phyloP scores from a whole-genome alignment of 2,888 invertebrate genomes.

The Lepidochitona cinerea region DNA sequence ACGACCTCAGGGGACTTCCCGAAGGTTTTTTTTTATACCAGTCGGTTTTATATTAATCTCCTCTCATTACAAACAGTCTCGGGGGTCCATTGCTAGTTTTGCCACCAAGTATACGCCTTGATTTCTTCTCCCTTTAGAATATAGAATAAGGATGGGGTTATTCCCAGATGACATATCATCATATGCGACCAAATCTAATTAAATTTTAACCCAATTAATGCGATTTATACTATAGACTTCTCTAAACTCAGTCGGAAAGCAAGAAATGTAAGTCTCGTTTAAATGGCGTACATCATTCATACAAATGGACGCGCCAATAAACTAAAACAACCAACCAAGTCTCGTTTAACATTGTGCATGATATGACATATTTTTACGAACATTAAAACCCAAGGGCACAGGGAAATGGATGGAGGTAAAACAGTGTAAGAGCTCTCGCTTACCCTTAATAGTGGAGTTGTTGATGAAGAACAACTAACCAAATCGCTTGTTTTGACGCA shows the following conservation, averaged over 20 bases:
- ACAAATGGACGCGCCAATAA: not conserved
- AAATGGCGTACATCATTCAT: no score
- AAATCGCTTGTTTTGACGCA: no score
- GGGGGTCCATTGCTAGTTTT: not conserved
- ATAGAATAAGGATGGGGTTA: not conserved
- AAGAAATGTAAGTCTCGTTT: not conserved
- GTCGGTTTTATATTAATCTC: not conserved
- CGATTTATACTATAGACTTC: not conserved
- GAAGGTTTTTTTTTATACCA: no score
- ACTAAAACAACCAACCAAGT: not conserved
- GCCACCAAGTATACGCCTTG: not conserved
- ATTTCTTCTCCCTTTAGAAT: not conserved
- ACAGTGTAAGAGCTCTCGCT: no score
- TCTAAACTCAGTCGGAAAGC: not conserved
- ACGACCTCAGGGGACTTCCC: no score
- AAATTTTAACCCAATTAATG: not conserved
- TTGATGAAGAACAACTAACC: no score
- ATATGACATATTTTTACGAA: not conserved
- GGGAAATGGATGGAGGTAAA: not conserved
- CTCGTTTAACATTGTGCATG: not conserved
- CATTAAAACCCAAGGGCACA: no score
- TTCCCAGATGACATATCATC: not conserved
- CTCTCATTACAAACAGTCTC: not conserved
- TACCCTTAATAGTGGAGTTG: no score
- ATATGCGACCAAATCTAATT: no score